Evolutionary conservation across 53 echinoderm and acorn worm species (phyloP).

Genomic region (Holothuria leucospilota): DNA sequence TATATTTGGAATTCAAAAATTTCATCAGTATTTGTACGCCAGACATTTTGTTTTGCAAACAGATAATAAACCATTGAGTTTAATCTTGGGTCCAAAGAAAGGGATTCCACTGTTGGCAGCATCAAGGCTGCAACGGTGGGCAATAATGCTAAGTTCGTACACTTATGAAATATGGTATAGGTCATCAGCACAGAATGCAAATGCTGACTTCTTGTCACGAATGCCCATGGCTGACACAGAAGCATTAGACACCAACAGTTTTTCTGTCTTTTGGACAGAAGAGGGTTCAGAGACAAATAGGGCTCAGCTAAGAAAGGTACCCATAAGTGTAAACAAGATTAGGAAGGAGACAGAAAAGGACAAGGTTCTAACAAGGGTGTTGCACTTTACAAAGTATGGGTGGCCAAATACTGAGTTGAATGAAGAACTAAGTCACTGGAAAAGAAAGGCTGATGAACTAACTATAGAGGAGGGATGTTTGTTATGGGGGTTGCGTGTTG

Average conservation of each 20-base stretch:
- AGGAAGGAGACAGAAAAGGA: slow-evolving; percentile 9
- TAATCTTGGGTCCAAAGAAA: slow-evolving; percentile 10
- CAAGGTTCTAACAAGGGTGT: neutral
- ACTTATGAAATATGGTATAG: neutral
- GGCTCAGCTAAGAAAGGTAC: neutral
- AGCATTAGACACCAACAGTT: neutral
- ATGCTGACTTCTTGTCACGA: slow-evolving; percentile 15
- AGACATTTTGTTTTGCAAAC: neutral
- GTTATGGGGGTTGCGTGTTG: slow-evolving; percentile 20
- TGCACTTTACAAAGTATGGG: slow-evolving; percentile 35
- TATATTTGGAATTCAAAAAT: slow-evolving; percentile 24
- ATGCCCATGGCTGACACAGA: neutral
- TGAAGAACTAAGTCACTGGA: slow-evolving; percentile 1
- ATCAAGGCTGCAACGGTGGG: slow-evolving; percentile 28
- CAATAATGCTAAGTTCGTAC: slow-evolving; percentile 23
- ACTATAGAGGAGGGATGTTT: slow-evolving; percentile 40
- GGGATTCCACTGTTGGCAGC: slow-evolving; percentile 1
- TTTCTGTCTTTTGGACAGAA: slow-evolving; percentile 17
- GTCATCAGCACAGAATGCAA: neutral
- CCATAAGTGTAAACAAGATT: neutral
- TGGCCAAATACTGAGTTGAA: neutral
- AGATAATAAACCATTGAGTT: slow-evolving; percentile 20
- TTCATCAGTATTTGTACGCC: slow-evolving; percentile 13
- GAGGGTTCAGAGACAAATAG: slow-evolving; percentile 11
- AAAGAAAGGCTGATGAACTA: neutral